A percentile compares a stretch with the other conserved stretches of the same genome.
These are phyloP conservation scores for Epizoanthus scotinus DNA, from an alignment of 92 coral and sea anemone genomes.

Conservation along the genomic window DNA sequence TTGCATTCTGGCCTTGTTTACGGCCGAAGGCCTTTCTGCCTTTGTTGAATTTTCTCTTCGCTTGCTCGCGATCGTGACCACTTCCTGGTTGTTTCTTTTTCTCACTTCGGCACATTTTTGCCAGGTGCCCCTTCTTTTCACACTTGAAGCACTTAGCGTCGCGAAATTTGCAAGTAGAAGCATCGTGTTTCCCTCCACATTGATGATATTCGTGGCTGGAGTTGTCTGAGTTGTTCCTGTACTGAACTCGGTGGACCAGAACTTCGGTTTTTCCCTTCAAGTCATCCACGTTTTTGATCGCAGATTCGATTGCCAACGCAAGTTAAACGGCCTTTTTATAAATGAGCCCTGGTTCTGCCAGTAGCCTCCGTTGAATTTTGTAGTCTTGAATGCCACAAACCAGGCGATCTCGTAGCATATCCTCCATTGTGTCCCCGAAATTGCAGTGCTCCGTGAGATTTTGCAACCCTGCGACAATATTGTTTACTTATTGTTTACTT, in stretches of 20 bases:
- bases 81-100: constrained; percentile 4
- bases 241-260: not conserved
- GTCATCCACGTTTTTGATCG: constrained; percentile 9
- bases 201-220: not conserved
- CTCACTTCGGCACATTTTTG: not conserved
- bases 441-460: constrained; percentile 31
- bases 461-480: constrained; percentile 54
- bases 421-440: constrained; percentile 14
- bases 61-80: not conserved
- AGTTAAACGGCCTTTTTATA: constrained; percentile 31
- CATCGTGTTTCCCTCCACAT: constrained; percentile 33
- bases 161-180: not conserved
- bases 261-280: not conserved
- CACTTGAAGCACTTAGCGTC: constrained; percentile 17
- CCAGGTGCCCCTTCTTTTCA: constrained; percentile 26
- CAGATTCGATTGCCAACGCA: constrained; percentile 34
- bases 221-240: not conserved
- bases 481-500: too few relatives aligned
- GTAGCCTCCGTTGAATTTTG: constrained; percentile 38
- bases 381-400: constrained; percentile 42
- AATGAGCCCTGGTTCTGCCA: constrained; percentile 30
- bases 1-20: constrained; percentile 15
- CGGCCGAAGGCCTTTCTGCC: not conserved
- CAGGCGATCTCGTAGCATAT: constrained; percentile 27
- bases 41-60: not conserved